phyloP scores from a whole-genome alignment of 2,113 vertebrate species.

The Isurus oxyrinchus region DNA sequence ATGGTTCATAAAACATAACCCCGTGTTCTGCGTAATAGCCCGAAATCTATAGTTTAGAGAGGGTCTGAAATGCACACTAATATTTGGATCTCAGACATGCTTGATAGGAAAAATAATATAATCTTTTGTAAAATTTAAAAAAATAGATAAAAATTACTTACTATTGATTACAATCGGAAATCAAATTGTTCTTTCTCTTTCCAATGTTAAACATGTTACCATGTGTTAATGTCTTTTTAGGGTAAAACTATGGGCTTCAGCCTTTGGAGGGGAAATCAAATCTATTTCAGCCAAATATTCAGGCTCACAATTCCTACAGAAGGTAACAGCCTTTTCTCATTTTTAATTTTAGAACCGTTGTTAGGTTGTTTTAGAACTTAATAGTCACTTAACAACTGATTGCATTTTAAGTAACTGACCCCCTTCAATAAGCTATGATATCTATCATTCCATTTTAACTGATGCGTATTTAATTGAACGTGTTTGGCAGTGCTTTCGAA shows the following conservation, averaged over 20 bases:
- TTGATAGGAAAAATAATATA: not conserved
- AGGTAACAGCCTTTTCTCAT: conserved; percentile 64
- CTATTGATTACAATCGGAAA: not conserved
- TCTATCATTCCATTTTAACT: not conserved
- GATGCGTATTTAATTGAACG: not conserved
- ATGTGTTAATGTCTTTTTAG: conserved; percentile 50
- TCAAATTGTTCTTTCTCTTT: not conserved
- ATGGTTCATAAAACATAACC: conserved; percentile 2
- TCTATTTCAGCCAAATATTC: conserved; percentile 98
- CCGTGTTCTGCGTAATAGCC: conserved; percentile 16
- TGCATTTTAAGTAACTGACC: not conserved
- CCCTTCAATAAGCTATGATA: not conserved
- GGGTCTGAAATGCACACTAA: not conserved
- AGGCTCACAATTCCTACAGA: conserved; percentile 95
- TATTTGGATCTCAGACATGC: not conserved
- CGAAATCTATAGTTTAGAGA: not conserved
- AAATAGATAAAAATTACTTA: not conserved
- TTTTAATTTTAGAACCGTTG: not conserved
- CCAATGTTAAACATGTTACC: not conserved
- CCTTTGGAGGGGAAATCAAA: conserved; percentile 97
- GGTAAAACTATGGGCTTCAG: conserved; percentile 98
- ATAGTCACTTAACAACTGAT: not conserved
- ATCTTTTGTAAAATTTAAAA: not conserved
- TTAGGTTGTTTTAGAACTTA: not conserved
- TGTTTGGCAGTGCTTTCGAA: not conserved